These are phyloP conservation scores for Erethizon dorsatum DNA, from an alignment of 2,797 vertebrate genomes.

Conservation along the genomic window DNA sequence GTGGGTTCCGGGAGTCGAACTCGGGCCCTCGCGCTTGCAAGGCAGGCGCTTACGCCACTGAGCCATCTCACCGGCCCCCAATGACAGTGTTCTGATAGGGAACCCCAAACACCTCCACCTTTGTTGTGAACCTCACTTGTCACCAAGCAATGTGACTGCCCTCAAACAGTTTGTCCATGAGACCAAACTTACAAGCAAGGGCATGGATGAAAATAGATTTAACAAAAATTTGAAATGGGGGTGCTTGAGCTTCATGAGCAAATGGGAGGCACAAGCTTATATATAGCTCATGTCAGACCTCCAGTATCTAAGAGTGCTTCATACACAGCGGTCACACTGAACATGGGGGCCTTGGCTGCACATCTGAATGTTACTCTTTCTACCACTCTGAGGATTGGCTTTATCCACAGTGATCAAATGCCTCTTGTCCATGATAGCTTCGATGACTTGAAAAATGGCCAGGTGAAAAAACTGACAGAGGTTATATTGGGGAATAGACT, in stretches of 20 bases:
- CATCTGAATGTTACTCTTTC: slow-evolving; percentile 97
- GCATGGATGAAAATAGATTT: slow-evolving; percentile 94
- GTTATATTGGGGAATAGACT: slow-evolving; percentile 93
- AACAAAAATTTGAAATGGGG: slow-evolving; percentile 94
- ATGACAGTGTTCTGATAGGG: slow-evolving; percentile 96
- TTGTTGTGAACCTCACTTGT: slow-evolving; percentile 95
- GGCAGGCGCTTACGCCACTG: too few relatives aligned
- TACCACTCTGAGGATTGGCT: slow-evolving; percentile 93
- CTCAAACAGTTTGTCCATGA: slow-evolving; percentile 98
- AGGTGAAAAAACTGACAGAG: slow-evolving; percentile 96
- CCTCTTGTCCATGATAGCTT: slow-evolving; percentile 94
- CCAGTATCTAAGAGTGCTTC: slow-evolving; percentile 89
- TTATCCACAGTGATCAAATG: slow-evolving; percentile 96
- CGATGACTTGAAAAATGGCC: slow-evolving; percentile 94
- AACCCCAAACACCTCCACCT: slow-evolving; percentile 94
- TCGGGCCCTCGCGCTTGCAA: too few relatives aligned
- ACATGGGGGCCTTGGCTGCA: slow-evolving; percentile 94
- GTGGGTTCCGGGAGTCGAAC: too few relatives aligned
- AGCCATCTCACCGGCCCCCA: slow-evolving; percentile 49
- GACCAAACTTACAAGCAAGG: slow-evolving; percentile 96
- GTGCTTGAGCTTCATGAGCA: slow-evolving; percentile 97
- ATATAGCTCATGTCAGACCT: slow-evolving; percentile 93
- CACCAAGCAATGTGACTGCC: slow-evolving; percentile 95
- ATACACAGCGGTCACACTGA: slow-evolving; percentile 94
- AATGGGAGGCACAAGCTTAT: slow-evolving; percentile 96